Percentiles rank a stretch among this genome's conserved stretches.
phyloP scores from a whole-genome alignment of 1,140 invertebrate species.

The Nebria ingens region DNA sequence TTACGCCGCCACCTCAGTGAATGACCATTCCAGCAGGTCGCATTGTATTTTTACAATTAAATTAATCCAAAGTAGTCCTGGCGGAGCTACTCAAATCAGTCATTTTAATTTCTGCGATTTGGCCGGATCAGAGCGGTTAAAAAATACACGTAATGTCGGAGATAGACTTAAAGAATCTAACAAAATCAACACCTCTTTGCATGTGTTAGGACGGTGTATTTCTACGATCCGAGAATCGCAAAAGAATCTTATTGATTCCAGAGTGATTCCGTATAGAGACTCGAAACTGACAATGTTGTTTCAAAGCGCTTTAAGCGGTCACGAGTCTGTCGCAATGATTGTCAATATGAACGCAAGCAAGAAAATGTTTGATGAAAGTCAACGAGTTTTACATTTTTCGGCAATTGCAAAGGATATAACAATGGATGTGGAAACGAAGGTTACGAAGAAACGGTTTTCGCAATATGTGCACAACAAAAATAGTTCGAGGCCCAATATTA shows the following conservation, averaged over 20 bases:
- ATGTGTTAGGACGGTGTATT: conserved; percentile 78
- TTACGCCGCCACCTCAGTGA: conserved; percentile 75
- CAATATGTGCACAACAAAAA: neutral
- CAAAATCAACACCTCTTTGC: conserved; percentile 81
- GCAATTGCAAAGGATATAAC: conserved; percentile 60
- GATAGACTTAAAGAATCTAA: conserved; percentile 75
- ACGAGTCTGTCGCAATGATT: conserved; percentile 65
- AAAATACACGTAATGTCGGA: conserved; percentile 77
- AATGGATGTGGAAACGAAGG: neutral
- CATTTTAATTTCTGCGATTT: conserved; percentile 76
- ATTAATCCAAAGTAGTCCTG: conserved; percentile 39
- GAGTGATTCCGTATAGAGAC: conserved; percentile 59
- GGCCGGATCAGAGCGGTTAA: conserved; percentile 80
- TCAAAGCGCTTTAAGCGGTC: conserved; percentile 45
- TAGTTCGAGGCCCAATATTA: neutral
- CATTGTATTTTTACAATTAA: conserved; percentile 84
- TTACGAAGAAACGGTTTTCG: neutral
- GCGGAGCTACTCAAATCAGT: conserved; percentile 20
- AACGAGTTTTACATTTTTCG: conserved; percentile 65
- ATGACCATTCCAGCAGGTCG: conserved; percentile 73
- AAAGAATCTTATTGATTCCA: conserved; percentile 27
- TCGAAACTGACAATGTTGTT: conserved; percentile 58
- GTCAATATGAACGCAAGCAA: conserved; percentile 68
- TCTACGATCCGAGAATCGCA: conserved; percentile 31
- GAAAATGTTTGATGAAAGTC: conserved; percentile 65